phyloP scores from a whole-genome alignment of 2,113 vertebrate species.

The Prochilodus magdalenae region DNA sequence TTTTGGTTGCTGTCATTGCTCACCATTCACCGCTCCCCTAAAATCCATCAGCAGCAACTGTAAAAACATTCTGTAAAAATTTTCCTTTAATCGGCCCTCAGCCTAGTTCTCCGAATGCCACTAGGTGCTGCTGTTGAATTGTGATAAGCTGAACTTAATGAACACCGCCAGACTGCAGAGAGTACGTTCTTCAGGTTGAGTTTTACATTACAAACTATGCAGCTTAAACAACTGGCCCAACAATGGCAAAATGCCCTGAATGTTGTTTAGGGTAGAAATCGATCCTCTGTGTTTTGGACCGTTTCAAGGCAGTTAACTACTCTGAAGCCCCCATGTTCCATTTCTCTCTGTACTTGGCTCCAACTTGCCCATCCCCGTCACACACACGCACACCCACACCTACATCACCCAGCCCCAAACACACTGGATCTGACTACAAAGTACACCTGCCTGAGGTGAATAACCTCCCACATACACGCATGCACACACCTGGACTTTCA shows the following conservation, averaged over 20 bases:
- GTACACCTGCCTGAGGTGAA: slow-evolving; percentile 44
- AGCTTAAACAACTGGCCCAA: neutral
- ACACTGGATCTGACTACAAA: slow-evolving; percentile 48
- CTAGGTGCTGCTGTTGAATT: slow-evolving; percentile 58
- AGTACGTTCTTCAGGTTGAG: neutral
- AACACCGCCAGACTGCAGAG: neutral
- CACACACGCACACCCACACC: slow-evolving; percentile 7
- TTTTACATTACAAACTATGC: neutral
- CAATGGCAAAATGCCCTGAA: neutral
- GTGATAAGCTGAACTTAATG: neutral
- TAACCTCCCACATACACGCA: neutral
- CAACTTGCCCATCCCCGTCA: slow-evolving; percentile 18
- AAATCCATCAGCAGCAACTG: neutral
- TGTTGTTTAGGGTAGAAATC: neutral
- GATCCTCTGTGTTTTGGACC: neutral
- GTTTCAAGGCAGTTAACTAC: slow-evolving; percentile 16
- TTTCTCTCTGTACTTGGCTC: slow-evolving; percentile 40
- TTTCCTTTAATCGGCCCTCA: too few relatives aligned
- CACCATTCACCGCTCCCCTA: too few relatives aligned
- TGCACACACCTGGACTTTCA: slow-evolving; percentile 28
- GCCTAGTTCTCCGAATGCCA: slow-evolving; percentile 18
- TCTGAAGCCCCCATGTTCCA: neutral
- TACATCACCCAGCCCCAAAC: slow-evolving; percentile 10
- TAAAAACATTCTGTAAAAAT: too few relatives aligned
- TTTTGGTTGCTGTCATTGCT: too few relatives aligned